Evolutionary conservation across 2,113 vertebrate genomes (phyloP).

Genomic region (Actenoides hombroni): DNA sequence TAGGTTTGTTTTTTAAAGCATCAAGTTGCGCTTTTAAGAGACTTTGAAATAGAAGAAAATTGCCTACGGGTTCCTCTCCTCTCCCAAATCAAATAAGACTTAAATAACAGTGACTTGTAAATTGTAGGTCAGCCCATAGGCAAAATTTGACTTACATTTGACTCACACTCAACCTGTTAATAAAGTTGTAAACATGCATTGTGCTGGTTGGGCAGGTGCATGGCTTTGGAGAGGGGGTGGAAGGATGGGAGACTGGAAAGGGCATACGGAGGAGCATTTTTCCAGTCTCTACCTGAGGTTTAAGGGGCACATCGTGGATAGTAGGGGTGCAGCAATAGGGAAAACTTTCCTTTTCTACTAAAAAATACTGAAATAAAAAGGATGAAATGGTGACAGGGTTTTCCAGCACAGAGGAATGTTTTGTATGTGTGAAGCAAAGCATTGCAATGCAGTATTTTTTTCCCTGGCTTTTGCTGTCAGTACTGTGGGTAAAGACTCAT

Average conservation of each 20-base stretch:
- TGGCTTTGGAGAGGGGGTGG: not conserved
- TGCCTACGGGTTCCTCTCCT: not conserved
- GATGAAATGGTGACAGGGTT: not conserved
- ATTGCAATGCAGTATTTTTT: not conserved
- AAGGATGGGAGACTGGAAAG: not conserved
- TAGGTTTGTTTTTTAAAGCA: not conserved
- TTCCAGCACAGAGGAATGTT: not conserved
- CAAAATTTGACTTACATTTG: not conserved
- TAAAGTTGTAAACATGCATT: not conserved
- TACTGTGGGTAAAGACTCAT: not conserved
- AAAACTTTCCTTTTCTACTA: not conserved
- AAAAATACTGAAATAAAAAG: not conserved
- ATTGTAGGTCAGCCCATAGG: not conserved
- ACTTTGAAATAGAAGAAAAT: not conserved
- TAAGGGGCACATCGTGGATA: not conserved
- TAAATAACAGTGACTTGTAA: not conserved
- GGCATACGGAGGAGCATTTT: not conserved
- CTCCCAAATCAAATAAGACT: not conserved
- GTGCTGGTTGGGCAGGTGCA: not conserved
- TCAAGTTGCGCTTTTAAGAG: not conserved
- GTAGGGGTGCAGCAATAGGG: not conserved
- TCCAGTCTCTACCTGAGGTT: not conserved
- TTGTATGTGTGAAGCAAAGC: not conserved
- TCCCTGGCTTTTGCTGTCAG: not conserved
- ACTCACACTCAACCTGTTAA: not conserved